A percentile compares a stretch with the other conserved stretches of the same genome.
Conservation (phyloP, 1,140 invertebrate genomes). For the Caenorhabditis elegans region WBcel235 BX284603.4:5507501-5508000, state of each 20-base stretch:
- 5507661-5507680: no score
- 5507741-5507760: no score
- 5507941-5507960: neutral
- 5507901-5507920: neutral
- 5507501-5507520: slow-evolving; percentile 22
- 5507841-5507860: neutral
- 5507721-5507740: no score
- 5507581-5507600: neutral
- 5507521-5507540: slow-evolving; percentile 25
- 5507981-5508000: neutral
- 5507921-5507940: neutral
- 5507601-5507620: slow-evolving; percentile 30
- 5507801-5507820: neutral
- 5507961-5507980: neutral
- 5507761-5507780: neutral
- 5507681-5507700: no score
- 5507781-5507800: slow-evolving; percentile 1
- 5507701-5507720: no score
- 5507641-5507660: no score
- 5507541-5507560: slow-evolving; percentile 8
- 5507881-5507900: neutral
- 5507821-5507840: neutral
- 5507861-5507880: neutral
- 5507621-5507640: neutral
- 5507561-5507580: slow-evolving; percentile 19